These are phyloP conservation scores for Chiloscyllium plagiosum DNA, from an alignment of 2,113 vertebrate genomes.

Conservation along the genomic window DNA sequence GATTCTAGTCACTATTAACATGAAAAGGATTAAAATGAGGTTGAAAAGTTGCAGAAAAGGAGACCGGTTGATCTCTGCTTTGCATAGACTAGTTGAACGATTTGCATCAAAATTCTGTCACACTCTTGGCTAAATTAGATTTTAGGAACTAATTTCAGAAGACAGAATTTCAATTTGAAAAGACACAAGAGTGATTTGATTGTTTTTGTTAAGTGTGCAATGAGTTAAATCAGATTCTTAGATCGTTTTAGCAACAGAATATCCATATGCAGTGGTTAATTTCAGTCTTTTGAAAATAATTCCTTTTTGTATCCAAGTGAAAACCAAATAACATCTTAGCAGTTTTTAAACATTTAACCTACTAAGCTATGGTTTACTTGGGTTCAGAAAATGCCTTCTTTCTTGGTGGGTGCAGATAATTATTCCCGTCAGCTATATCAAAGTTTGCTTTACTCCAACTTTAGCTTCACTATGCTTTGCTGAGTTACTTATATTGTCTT, in stretches of 20 bases:
- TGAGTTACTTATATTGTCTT: neutral
- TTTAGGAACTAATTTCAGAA: neutral
- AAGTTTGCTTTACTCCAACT: neutral
- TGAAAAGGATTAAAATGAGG: slow-evolving; percentile 18
- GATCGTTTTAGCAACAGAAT: neutral
- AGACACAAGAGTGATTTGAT: too few relatives aligned
- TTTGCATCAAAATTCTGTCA: neutral
- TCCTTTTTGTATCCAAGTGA: neutral
- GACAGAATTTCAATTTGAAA: slow-evolving; percentile 17
- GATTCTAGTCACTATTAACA: neutral
- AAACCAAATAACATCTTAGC: neutral
- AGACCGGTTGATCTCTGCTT: neutral
- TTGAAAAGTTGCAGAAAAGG: neutral
- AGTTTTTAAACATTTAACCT: neutral
- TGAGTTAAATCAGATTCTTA: neutral
- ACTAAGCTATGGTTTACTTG: neutral
- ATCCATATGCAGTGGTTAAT: neutral
- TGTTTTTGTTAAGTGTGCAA: neutral
- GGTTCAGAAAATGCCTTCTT: neutral
- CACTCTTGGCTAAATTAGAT: neutral
- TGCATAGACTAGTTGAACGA: neutral
- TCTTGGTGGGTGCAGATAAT: neutral
- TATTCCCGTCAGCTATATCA: neutral
- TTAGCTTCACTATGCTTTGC: neutral
- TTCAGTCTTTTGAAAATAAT: neutral